A percentile compares a stretch with the other conserved stretches of the same genome.
Conservation (phyloP, 2,888 invertebrate species). For the Ariolimax columbianus region DNA sequence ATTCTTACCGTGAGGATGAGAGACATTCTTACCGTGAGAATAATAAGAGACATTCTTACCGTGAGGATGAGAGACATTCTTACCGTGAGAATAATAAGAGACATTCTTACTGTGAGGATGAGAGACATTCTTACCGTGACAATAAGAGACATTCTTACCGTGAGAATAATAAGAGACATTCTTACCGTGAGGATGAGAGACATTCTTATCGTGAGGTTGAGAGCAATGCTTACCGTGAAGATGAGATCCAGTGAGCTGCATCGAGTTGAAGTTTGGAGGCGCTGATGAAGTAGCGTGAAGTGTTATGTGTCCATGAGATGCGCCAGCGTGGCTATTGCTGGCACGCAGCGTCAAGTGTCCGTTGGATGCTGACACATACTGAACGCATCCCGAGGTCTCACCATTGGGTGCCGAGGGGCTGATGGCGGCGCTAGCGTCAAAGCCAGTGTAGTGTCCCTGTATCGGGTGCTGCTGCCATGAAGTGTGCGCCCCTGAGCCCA, state of each 20-base stretch:
- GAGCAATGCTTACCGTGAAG: slow-evolving; percentile 50
- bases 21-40: too few relatives aligned
- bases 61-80: too few relatives aligned
- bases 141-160: too few relatives aligned
- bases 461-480: slow-evolving; percentile 41
- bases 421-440: slow-evolving; percentile 47
- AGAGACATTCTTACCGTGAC: too few relatives aligned
- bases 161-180: neutral
- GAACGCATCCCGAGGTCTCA: slow-evolving; percentile 35
- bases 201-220: too few relatives aligned
- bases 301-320: slow-evolving; percentile 62
- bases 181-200: too few relatives aligned
- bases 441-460: slow-evolving; percentile 18
- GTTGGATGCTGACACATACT: slow-evolving; percentile 39
- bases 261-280: slow-evolving; percentile 71
- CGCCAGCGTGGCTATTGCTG: slow-evolving; percentile 56
- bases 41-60: too few relatives aligned
- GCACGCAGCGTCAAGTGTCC: slow-evolving; percentile 53
- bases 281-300: slow-evolving; percentile 76
- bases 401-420: slow-evolving; percentile 20
- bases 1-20: too few relatives aligned
- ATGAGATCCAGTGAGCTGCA: slow-evolving; percentile 44
- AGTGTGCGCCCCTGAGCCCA: slow-evolving; percentile 29
- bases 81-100: too few relatives aligned
- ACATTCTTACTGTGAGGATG: too few relatives aligned